Evolutionary conservation across 2,113 vertebrate genomes (phyloP).

Genomic region (Marmota monax): DNA sequence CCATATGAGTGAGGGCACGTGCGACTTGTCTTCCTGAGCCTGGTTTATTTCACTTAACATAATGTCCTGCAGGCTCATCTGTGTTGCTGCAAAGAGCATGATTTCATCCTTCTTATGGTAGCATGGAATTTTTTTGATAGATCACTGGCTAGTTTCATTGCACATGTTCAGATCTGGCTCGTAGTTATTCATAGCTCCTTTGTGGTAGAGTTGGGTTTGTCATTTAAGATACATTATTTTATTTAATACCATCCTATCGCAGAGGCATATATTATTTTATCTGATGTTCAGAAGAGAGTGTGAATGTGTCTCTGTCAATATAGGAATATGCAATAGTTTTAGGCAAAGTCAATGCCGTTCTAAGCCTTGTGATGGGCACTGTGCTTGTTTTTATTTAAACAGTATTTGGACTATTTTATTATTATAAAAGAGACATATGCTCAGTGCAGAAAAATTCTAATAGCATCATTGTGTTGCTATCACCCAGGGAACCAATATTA

Average conservation of each 20-base stretch:
- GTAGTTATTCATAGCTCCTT: background rate
- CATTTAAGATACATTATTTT: conserved; percentile 43
- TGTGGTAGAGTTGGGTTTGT: background rate
- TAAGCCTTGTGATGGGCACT: background rate
- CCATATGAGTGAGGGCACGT: fast-evolving
- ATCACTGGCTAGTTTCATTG: background rate
- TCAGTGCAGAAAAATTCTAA: conserved; percentile 16
- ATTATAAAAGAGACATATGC: background rate
- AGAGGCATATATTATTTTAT: background rate
- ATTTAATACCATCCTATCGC: background rate
- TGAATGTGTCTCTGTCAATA: background rate
- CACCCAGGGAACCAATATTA: background rate
- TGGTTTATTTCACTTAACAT: background rate
- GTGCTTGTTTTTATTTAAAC: conserved; percentile 30
- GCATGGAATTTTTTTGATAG: background rate
- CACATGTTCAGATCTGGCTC: background rate
- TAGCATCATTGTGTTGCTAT: background rate
- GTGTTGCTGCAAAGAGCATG: no score
- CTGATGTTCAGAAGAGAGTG: background rate
- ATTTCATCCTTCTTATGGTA: background rate
- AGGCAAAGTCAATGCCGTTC: background rate
- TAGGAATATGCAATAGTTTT: background rate
- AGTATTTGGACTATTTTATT: background rate
- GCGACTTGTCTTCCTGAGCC: background rate
- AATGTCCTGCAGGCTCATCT: background rate